These are phyloP conservation scores for Beroe ovata DNA, from an alignment of 37 sponge, comb jelly and placozoan genomes.

Conservation along the genomic window DNA sequence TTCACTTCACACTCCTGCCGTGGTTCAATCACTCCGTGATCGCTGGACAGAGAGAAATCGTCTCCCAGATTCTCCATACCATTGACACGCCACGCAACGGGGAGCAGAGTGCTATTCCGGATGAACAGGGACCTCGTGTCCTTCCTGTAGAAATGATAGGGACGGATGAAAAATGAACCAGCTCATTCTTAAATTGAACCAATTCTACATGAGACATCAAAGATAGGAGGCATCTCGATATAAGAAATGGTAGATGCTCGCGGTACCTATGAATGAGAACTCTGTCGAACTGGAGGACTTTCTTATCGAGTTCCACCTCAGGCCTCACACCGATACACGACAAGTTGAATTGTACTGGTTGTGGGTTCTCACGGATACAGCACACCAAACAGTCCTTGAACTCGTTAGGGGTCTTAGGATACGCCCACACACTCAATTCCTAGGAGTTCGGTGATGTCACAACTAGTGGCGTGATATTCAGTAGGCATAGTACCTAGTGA, in stretches of 20 bases:
- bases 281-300: conserved; percentile 85
- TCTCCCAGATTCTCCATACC: conserved; percentile 87
- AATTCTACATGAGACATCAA: too few species aligned
- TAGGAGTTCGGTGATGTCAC: too few species aligned
- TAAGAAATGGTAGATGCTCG: too few species aligned
- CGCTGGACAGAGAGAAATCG: conserved; percentile 90
- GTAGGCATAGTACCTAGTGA: too few species aligned
- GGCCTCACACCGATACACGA: conserved; percentile 86
- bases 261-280: conserved; percentile 85
- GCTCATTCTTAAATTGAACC: too few species aligned
- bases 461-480: too few species aligned
- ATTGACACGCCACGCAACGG: conserved; percentile 92
- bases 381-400: conserved; percentile 85
- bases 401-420: conserved; percentile 76
- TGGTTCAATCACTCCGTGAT: conserved; percentile 91
- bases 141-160: too few species aligned
- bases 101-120: conserved; percentile 82
- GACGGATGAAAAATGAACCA: too few species aligned
- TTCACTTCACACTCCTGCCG: conserved; percentile 80
- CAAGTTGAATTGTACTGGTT: conserved; percentile 80
- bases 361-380: conserved; percentile 88
- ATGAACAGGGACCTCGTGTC: conserved; percentile 82
- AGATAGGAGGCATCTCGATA: too few species aligned
- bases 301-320: conserved; percentile 87
- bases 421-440: conserved; percentile 89